phyloP scores from a whole-genome alignment of 2,113 vertebrate genomes.

The Microcebus tavaratra region DNA sequence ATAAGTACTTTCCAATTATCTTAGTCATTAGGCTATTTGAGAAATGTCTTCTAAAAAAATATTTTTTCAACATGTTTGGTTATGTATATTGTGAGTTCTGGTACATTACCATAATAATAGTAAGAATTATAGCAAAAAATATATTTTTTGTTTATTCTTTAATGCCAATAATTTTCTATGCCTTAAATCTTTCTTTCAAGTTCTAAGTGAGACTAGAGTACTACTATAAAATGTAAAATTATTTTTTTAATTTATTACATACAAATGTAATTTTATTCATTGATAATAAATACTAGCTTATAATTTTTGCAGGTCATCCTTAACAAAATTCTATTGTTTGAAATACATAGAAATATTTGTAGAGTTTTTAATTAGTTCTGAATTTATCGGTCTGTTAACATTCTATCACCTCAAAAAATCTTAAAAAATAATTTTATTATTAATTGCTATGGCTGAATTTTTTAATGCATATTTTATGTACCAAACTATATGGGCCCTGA shows the following conservation, averaged over 20 bases:
- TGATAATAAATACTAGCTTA: not conserved
- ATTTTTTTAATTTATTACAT: not conserved
- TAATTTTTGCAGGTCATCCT: not conserved
- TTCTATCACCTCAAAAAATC: not conserved
- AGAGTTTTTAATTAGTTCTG: not conserved
- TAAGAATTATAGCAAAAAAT: not conserved
- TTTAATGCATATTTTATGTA: not conserved
- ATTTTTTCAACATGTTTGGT: not conserved
- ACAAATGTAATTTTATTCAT: not conserved
- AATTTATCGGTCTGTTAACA: not conserved
- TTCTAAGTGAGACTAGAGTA: not conserved
- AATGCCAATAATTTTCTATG: not conserved
- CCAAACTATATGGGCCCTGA: not conserved
- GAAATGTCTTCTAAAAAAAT: not conserved
- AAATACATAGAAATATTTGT: not conserved
- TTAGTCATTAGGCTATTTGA: not conserved
- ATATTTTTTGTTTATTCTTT: not conserved
- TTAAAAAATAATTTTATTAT: not conserved
- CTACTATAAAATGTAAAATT: not conserved
- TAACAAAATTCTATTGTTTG: not conserved
- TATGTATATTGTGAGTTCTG: not conserved
- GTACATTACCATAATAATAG: not conserved
- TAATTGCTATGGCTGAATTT: not conserved
- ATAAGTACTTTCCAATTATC: not conserved
- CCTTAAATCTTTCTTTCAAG: not conserved